Base-by-base conservation (phyloP, 1,140 invertebrate species). In the Danaus melanippus region DNA sequence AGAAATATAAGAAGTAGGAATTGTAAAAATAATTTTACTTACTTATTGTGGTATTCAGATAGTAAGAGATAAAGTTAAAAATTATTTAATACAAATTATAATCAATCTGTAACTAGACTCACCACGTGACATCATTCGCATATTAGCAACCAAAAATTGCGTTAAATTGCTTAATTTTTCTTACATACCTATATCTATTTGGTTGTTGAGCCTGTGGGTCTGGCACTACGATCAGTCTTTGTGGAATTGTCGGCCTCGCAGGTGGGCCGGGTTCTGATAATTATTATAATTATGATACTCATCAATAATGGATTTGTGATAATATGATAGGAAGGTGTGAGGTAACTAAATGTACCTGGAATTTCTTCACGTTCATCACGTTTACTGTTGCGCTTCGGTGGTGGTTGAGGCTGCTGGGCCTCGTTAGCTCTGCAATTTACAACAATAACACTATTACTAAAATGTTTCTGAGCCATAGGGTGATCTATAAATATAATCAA, bases 201-300 rank as follows among this genome's bases (percentile, higher is more conserved):
- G 88, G 88, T 70, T 87, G 85, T 64, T 87, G 85, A 48, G 74
- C 76, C 63, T 87, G 88, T 62, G 90, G 91, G 77, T 92, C 91
- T 51, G 91, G 91, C 66, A 92, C 91, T 88, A 94, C 93, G 76
- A 95, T 96, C 68, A 96, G 90, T 87, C 95, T 92, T 81, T 96
- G 95, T 66, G 95, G 95, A 79, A 96, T 92, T 48, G 94, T 92
- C 49, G 94, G 94, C 76, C 95, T 88, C 49, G 94, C 91, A 42
- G 95, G 94, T 60, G 94, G 94, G 50, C 93, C 94, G 44, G 93
- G 93, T 74, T 96, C 94, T 78, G 92, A 89, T 48, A 11, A 7
- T 48, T 32, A 32, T 32, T 32, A 32, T 32, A 32, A 32, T 32
- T 32, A 32, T 32, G 21, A 32, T 5, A 7, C 6, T 32, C 7